Conservation (phyloP, 2,888 invertebrate genomes). For the Hirtodrosophila duncani region DNA sequence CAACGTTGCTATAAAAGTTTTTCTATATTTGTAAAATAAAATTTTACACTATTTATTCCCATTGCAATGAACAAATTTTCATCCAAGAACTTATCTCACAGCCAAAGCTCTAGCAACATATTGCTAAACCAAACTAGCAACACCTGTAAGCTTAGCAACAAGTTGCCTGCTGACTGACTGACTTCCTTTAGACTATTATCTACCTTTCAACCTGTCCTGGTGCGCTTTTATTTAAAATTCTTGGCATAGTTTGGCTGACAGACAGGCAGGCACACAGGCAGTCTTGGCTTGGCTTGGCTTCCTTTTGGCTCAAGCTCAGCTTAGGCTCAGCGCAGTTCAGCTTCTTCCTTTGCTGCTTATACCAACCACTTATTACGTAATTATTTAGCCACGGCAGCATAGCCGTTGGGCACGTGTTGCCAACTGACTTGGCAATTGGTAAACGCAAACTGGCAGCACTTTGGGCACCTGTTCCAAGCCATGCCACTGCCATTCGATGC, state of each 20-base stretch:
- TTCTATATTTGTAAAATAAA: too few relatives aligned
- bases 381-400: conserved; percentile 71
- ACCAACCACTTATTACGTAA: conserved; percentile 76
- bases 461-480: conserved; percentile 49
- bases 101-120: too few relatives aligned
- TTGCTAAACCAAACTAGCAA: too few relatives aligned
- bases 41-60: too few relatives aligned
- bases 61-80: too few relatives aligned
- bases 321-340: background rate
- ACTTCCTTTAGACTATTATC: background rate
- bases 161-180: conserved; percentile 46
- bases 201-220: too few relatives aligned
- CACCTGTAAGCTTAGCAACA: conserved; percentile 28
- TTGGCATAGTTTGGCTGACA: conserved; percentile 65
- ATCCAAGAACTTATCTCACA: too few relatives aligned
- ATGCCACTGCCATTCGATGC: conserved; percentile 51
- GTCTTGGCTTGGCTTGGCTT: conserved; percentile 17
- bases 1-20: too few relatives aligned
- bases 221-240: conserved; percentile 55
- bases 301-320: conserved; percentile 12
- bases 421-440: conserved; percentile 45
- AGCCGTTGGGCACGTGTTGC: conserved; percentile 58
- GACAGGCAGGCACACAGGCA: conserved; percentile 28
- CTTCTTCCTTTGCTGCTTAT: conserved; percentile 31
- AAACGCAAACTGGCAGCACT: conserved; percentile 35